Evolutionary conservation across 2,888 invertebrate genomes (phyloP), one percentile per base, ranked within the genome.

Genomic region (Elmis aenea): DNA sequence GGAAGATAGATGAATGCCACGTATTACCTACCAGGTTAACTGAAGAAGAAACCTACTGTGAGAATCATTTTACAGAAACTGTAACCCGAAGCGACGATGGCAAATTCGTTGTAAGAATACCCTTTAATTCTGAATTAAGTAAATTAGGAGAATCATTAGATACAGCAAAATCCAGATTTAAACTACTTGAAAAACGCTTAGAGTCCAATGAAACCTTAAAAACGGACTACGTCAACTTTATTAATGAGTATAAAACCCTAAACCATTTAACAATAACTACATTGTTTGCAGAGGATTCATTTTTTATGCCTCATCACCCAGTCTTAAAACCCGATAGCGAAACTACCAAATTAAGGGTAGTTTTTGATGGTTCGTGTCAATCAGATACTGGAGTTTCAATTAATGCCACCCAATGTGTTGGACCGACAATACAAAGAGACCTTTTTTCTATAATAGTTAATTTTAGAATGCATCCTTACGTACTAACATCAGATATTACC

Each of bases 281-380:
- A n/a, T n/a, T n/a, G n/a, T n/a, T n/a, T n/a, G n/a, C n/a, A 13
- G 12, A 23, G 2, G 15, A 21, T 3, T 5, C 5, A 2, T 46
- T 37, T 18, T 48, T 29, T 35, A 13, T 50, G 11, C 46, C 46
- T 3, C 48, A 48, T 36, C 48, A 47, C 26, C 33, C 34, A 6
- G 39, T 46, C 5, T 22, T 48, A 10, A 34, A 38, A 18, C 29
- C 8, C 2, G 6, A 13, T 12, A 42, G 35, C 18, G 52, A 16
- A 26, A 26, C 39, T n/a, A 38, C 25, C 4, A 52, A 54, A 26
- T 24, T 55, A 13, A 36, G 55, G 18, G 48, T 54, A 20, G 12
- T 5, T 4, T 61, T 54, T 34, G 51, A 61, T 34, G 57, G 44
- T 10, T 51, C 51, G 2, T 42, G 45, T 15, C 11, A 33, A 29